Evolutionary conservation across 2,113 vertebrate genomes (phyloP), one percentile per base, ranked within the genome.

Genomic region (Monopterus albus): DNA sequence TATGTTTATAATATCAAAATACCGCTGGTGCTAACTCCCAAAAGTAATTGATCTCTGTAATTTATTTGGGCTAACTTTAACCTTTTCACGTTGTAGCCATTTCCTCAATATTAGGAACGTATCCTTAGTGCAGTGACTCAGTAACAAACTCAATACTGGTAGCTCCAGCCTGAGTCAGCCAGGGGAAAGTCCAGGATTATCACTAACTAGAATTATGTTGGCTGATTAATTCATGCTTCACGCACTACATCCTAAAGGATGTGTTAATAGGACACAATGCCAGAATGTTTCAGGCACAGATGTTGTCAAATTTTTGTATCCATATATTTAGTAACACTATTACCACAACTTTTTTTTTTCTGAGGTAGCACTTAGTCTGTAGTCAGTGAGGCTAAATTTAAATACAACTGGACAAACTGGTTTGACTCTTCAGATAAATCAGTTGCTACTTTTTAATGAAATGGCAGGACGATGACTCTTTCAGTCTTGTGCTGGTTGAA

Each of bases 101-200:
- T 83, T 72, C 28, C 64, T 56, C 15, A 62, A 67, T 60, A 55
- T 67, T 82, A 55, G 78, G 52, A 89, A 85, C 71, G 4, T 35
- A 62, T 88, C 70, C 64, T 35, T 26, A 33, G 21, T 65, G 31
- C 1, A 29, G 66, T 91, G 87, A 91, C 76, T 88, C 85, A 81
- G 43, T 15, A 49, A 26, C 66, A 73, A 75, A 83, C 75, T 76
- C 81, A 89, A 85, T 85, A 70, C 70, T 84, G 80, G 81, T 60
- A 73, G 76, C 77, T 86, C 65, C 83, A 79, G 56, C 47, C 65
- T 90, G 87, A 91, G 75, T 90, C 88, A 90, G 49, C 62, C 42
- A 7, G 51, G 88, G 91, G 91, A 89, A 91, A 89, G 86, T 91
- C 87, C 89, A 87, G 81, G 75, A 90, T 91, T 91, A 64, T 88